A percentile compares a stretch with the other conserved stretches of the same genome.
phyloP scores from a whole-genome alignment of 2,113 vertebrate genomes.

The Pachycephala philippinensis region DNA sequence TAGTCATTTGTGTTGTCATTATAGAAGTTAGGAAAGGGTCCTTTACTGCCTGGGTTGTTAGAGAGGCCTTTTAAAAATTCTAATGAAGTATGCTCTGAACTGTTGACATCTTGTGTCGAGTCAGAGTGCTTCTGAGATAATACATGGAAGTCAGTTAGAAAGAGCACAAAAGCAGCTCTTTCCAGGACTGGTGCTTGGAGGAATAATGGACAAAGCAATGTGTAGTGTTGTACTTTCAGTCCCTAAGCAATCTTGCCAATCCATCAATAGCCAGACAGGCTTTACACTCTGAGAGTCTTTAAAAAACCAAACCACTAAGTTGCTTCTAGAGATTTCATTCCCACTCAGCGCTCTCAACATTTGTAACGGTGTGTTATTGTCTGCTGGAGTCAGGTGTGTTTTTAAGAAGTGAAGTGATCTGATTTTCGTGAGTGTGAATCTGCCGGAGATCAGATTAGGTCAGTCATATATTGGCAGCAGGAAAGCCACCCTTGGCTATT shows the following conservation, averaged over 20 bases:
- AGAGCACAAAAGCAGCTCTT: background rate
- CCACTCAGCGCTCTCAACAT: background rate
- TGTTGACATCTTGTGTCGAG: background rate
- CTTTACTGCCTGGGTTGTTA: background rate
- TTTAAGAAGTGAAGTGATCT: background rate
- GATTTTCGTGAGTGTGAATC: background rate
- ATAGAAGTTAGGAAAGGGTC: background rate
- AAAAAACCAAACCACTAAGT: background rate
- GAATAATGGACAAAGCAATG: background rate
- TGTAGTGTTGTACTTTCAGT: background rate
- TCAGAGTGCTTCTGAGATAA: background rate
- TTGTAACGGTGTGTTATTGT: background rate
- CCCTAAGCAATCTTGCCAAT: background rate
- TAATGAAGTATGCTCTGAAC: background rate
- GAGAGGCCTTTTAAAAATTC: background rate
- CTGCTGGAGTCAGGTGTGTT: background rate
- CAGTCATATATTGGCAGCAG: background rate
- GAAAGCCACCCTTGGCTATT: background rate
- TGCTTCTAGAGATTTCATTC: background rate
- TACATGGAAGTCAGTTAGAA: background rate
- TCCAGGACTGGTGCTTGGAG: background rate
- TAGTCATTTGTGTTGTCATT: background rate
- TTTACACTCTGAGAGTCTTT: background rate
- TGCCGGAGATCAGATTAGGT: background rate
- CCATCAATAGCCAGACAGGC: background rate